These are phyloP conservation scores for Galeopterus variegatus DNA, from an alignment of 2,113 vertebrate genomes.

Conservation along the genomic window DNA sequence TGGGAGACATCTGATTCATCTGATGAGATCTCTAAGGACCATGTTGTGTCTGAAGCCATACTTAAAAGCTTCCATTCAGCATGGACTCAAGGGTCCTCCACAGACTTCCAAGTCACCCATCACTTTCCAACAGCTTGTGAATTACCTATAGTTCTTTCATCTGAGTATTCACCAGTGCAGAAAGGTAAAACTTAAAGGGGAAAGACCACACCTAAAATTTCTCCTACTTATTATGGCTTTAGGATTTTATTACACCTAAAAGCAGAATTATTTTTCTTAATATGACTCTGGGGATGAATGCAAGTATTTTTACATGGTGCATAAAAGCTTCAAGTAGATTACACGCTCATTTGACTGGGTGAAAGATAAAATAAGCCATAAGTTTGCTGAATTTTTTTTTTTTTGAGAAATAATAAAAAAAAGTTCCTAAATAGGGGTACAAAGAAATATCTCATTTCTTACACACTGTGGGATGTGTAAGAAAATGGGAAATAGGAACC, in stretches of 20 bases:
- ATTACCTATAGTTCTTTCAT: constrained; percentile 6
- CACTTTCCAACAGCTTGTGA: neutral
- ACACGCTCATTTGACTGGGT: neutral
- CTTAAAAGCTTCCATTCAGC: neutral
- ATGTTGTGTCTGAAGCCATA: neutral
- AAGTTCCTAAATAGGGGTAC: neutral
- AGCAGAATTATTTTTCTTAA: constrained; percentile 31
- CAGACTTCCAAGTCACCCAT: neutral
- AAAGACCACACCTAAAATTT: neutral
- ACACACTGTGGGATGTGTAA: neutral
- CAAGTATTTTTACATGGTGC: constrained; percentile 3
- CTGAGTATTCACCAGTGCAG: neutral
- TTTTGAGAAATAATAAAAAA: constrained; percentile 39
- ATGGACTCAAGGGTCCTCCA: neutral
- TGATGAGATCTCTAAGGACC: constrained; percentile 30
- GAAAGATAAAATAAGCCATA: constrained; percentile 25
- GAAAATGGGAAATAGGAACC: neutral
- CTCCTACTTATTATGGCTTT: neutral
- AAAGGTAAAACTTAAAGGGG: neutral
- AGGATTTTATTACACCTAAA: constrained; percentile 28
- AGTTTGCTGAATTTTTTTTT: neutral
- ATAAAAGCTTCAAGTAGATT: neutral
- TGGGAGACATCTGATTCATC: neutral
- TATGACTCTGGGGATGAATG: neutral
- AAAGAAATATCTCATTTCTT: constrained; percentile 40